Base-by-base conservation (phyloP, 1,140 invertebrate species). In the Ptiloglossa arizonensis region DNA sequence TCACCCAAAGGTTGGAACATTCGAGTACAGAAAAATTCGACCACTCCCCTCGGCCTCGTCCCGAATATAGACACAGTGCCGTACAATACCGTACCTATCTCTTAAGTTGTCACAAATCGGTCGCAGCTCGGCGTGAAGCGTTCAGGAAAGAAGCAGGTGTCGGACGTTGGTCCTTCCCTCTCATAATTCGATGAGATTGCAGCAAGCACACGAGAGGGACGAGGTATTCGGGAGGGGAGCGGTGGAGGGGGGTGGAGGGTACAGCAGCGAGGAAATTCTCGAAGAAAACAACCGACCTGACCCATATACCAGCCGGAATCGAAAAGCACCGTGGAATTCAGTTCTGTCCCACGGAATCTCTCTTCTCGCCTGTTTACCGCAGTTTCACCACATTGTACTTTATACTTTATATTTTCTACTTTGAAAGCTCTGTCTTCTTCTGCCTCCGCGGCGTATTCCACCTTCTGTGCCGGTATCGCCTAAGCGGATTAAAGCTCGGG, bases 211-310 rank as follows among this genome's bases (percentile, higher is more conserved):
- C 29, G 22, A 24, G 9, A 13, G 15, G 38, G 22, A 11, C 4
- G 5, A 1, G 15, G 15, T 1, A 22, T 9, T 13, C 11, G 1
- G 48, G 0, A n/a, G 15, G 54, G 27, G 5, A 35, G 1, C n/a
- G n/a, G 13, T 15, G 22, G 29, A 32, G 17, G 5, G 4, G 27
- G 27, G 0, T 9, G 17, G 44, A 52, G 63, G 24, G 35, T 19
- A 27, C 41, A 13, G 46, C 35, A 32, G 9, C 22, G 17, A n/a
- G 17, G 24, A 56, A 56, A 70, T 70, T 70, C 38, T 70, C 52
- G 22, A 44, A 46, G 67, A 70, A 70, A 57, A 57, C 50, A 70
- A 62, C 59, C 59, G 59, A 44, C 35, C 35, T 62, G 59, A 62
- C 59, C 59, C 22, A 62, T 62, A 62, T 62, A 41, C 59, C 50